A percentile compares a stretch with the other conserved stretches of the same genome.
Conservation (phyloP, 2,113 vertebrate species). For the Aegypius monachus region DNA sequence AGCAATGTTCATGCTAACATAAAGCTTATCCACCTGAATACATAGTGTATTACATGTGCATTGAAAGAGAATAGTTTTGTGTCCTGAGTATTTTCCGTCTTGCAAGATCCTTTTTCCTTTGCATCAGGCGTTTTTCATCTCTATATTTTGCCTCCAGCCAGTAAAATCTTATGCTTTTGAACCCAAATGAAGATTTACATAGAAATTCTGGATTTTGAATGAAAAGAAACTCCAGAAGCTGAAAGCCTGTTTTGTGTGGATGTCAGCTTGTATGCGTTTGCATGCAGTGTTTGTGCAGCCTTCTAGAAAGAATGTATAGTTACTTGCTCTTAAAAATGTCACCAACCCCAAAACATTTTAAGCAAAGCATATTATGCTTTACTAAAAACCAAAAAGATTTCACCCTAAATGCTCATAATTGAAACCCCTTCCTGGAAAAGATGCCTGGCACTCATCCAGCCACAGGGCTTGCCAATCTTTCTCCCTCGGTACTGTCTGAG, state of each 20-base stretch:
- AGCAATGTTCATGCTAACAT: neutral
- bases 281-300: neutral
- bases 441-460: neutral
- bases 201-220: neutral
- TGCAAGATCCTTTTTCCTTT: neutral
- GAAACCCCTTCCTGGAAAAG: neutral
- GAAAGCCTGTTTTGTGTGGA: neutral
- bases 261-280: neutral
- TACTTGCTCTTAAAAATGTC: neutral
- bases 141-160: neutral
- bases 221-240: neutral
- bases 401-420: neutral
- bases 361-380: neutral
- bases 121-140: neutral
- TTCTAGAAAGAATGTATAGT: neutral
- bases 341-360: neutral
- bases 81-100: neutral
- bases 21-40: neutral
- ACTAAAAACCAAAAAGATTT: neutral
- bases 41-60: neutral
- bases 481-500: neutral
- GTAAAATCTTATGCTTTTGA: neutral
- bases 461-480: neutral
- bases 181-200: neutral
- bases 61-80: neutral